phyloP scores from a whole-genome alignment of 64 coral and sea anemone species.

The Dendrophyllia cribrosa region DNA sequence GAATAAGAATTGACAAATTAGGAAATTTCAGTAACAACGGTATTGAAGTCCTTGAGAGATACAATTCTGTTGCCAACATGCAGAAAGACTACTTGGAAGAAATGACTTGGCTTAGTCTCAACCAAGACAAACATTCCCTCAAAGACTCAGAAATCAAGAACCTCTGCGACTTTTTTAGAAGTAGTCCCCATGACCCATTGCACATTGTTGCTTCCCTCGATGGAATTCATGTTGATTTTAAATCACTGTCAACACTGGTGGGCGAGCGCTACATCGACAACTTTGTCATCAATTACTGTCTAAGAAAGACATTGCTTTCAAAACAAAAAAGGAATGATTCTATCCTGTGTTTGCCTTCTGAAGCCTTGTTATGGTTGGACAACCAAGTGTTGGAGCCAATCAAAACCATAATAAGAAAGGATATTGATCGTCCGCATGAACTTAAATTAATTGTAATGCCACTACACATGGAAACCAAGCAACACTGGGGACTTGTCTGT shows the following conservation, averaged over 20 bases:
- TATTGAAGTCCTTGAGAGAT: conserved; percentile 22
- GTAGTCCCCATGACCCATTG: conserved; percentile 24
- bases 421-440: conserved; percentile 6
- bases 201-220: conserved; percentile 30
- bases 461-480: conserved; percentile 38
- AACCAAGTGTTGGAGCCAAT: conserved; percentile 11
- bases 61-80: conserved; percentile 47
- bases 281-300: conserved; percentile 54
- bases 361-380: conserved; percentile 46
- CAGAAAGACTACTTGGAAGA: conserved; percentile 44
- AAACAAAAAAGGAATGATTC: conserved; percentile 8
- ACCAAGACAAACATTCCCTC: not conserved
- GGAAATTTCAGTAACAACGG: conserved; percentile 21
- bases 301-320: conserved; percentile 36
- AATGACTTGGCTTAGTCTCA: conserved; percentile 27
- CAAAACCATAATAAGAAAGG: not conserved
- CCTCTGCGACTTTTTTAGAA: conserved; percentile 35
- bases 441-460: conserved; percentile 44
- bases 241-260: conserved; percentile 55
- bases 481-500: conserved; percentile 58
- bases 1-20: conserved; percentile 23
- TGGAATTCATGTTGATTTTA: conserved; percentile 57
- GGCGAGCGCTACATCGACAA: conserved; percentile 57
- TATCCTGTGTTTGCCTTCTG: conserved; percentile 40
- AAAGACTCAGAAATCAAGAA: not conserved